A percentile compares a stretch with the other conserved stretches of the same genome.
Evolutionary conservation across 2,797 vertebrate species (phyloP).

Genomic region (Prunella strophiata): DNA sequence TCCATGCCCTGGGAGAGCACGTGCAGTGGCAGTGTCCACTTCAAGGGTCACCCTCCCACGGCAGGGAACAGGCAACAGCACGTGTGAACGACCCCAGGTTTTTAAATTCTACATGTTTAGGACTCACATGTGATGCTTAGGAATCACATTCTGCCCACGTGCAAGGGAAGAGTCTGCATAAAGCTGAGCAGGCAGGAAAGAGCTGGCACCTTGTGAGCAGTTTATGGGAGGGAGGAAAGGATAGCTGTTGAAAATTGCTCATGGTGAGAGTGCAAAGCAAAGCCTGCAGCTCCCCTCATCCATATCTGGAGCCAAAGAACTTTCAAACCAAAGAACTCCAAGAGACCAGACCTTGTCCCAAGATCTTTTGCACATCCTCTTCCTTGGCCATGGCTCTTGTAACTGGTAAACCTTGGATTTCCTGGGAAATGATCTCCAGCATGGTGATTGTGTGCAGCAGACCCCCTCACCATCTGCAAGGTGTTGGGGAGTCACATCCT

Average conservation of each 20-base stretch:
- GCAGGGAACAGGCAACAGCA: background rate
- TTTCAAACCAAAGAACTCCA: background rate
- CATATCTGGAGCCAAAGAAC: background rate
- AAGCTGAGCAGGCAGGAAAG: background rate
- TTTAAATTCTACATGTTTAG: background rate
- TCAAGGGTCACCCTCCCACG: background rate
- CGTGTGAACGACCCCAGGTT: rapidly evolving
- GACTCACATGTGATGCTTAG: background rate
- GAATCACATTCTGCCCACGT: rapidly evolving
- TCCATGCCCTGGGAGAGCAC: background rate
- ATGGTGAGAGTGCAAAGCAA: background rate
- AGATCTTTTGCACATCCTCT: rapidly evolving
- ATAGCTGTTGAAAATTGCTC: background rate
- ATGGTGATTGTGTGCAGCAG: background rate
- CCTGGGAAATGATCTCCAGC: background rate
- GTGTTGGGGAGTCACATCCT: background rate
- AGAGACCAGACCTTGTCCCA: background rate
- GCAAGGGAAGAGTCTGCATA: background rate
- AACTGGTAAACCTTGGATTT: background rate
- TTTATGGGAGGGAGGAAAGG: background rate
- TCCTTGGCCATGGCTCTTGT: background rate
- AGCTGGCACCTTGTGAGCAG: background rate
- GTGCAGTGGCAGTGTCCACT: background rate
- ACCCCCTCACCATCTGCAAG: background rate
- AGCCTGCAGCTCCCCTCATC: background rate